Evolutionary conservation across 2,797 vertebrate species (phyloP).

Genomic region (Falco biarmicus): DNA sequence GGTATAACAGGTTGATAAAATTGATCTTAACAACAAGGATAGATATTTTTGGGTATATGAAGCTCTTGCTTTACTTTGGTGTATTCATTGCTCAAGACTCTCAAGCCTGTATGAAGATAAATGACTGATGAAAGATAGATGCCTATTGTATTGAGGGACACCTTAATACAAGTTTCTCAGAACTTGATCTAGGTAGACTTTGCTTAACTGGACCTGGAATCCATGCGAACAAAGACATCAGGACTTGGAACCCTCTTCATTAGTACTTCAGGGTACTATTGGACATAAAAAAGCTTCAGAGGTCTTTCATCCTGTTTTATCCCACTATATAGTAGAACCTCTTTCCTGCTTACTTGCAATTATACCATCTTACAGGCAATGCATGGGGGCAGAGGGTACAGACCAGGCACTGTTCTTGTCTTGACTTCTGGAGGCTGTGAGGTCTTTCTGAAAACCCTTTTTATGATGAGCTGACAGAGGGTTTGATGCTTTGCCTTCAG

Average conservation of each 20-base stretch:
- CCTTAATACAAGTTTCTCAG: background rate
- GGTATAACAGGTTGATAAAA: background rate
- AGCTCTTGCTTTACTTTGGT: background rate
- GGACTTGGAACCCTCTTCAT: background rate
- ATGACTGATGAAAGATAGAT: background rate
- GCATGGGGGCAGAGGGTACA: background rate
- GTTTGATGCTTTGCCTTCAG: background rate
- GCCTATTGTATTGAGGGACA: background rate
- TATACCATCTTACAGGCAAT: background rate
- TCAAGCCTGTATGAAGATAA: background rate
- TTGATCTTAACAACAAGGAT: background rate
- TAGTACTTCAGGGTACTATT: background rate
- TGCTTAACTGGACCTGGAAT: background rate
- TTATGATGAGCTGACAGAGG: background rate
- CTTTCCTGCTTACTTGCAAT: background rate
- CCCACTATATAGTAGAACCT: background rate
- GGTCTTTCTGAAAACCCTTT: background rate
- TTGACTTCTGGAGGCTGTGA: background rate
- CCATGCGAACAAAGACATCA: background rate
- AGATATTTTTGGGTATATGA: background rate
- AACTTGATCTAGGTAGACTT: background rate
- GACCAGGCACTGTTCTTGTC: background rate
- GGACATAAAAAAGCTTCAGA: background rate
- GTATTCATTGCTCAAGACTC: background rate
- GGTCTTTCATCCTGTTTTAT: background rate